Base-by-base conservation (phyloP, 2,113 vertebrate species). In the Eurystomus gularis region DNA sequence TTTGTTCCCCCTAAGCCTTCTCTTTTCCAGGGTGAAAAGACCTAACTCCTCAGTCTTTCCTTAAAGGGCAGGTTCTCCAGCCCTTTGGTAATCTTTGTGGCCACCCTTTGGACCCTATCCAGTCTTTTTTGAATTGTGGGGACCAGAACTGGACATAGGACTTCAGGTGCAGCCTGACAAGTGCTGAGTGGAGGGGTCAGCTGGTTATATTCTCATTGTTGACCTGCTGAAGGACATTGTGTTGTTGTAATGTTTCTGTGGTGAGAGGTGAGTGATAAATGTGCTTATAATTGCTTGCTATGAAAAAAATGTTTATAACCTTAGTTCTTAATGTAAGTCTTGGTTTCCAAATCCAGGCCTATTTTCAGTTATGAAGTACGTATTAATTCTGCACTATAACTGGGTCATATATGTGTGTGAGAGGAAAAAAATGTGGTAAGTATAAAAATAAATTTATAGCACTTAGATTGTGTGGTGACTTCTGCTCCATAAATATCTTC, bases 391-490 rank as follows among this genome's bases (percentile, higher is more conserved):
- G 31, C 25, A 33, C 31, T 37, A 13, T 70, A 96, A 96, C 46
- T 95, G 54, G 84, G 93, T 95, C 91, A 92, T 71, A 48, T 7
- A 28, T n/a, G 9, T 0, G 0, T 79, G 15, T 69, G 49, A 94
- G 66, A 82, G 35, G 37, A 25, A 88, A 73, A 94, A 66, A 87
- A 82, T 48, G 15, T 70, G 37, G 2, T 60, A 72, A 66, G 81
- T 75, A 76, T 84, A 96, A 96, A 92, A 96, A 95, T 93, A 92
- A 78, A 72, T 82, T 17, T 88, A 37, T 85, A 87, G 25, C 49
- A 83, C 35, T 51, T 73, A 48, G n/a, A 46, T 73, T 73, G 31
- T 4, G 0, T 88, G 54, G 26, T 54, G 58, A 66, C 33, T 70
- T 26, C 79, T 71, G 24, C 60, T 92, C 85, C 52, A 66, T 44